These are phyloP conservation scores for Agelaius phoeniceus DNA, from an alignment of 2,113 vertebrate genomes.

Conservation along the genomic window DNA sequence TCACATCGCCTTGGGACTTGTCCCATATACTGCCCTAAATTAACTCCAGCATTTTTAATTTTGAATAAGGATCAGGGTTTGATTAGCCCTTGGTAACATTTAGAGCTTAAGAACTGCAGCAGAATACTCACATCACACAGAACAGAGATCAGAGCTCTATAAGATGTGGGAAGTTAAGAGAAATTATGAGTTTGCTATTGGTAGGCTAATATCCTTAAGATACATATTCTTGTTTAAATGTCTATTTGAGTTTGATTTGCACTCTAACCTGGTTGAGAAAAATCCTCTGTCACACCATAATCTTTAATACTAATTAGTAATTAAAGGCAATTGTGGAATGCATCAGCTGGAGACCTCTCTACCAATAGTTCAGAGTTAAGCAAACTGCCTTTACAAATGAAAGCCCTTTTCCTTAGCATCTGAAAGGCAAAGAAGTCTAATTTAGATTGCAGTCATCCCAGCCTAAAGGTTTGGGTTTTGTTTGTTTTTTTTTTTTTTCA, in stretches of 20 bases:
- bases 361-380: constrained; percentile 34
- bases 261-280: constrained; percentile 6
- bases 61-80: background rate
- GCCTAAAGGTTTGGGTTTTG: background rate
- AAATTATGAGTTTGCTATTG: constrained; percentile 13
- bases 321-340: constrained; percentile 40
- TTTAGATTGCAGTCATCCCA: constrained; percentile 2
- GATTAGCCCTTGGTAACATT: background rate
- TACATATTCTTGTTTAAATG: background rate
- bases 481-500: background rate
- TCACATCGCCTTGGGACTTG: background rate
- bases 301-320: background rate
- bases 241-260: background rate
- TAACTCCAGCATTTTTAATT: background rate
- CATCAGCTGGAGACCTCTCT: background rate
- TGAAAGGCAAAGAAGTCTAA: constrained; percentile 47
- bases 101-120: background rate
- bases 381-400: background rate
- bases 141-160: background rate
- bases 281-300: background rate
- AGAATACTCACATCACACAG: background rate
- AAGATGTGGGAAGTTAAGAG: background rate
- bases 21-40: background rate
- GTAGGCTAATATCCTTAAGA: background rate
- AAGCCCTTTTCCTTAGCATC: background rate